Evolutionary conservation across 2,797 vertebrate species (phyloP), one percentile per base, ranked within the genome.

Genomic region (Crax fasciolata): DNA sequence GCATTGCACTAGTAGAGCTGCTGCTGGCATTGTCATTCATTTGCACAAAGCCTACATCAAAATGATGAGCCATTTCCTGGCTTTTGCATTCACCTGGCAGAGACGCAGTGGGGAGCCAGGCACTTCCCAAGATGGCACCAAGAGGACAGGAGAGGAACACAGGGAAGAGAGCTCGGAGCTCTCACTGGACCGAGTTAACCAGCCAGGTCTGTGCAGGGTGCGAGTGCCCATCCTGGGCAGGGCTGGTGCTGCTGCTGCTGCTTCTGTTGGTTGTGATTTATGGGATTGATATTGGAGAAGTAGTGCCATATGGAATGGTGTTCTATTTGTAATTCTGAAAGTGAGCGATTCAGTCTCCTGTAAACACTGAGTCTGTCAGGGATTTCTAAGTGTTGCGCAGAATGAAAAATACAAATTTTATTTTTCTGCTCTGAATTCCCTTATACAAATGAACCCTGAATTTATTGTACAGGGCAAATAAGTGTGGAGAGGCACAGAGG

Each of bases 301-400:
- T 48, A 39, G 61, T 3, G 3, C 93, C 89, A 91, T 84, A 83
- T 89, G 84, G 90, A 89, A 90, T 66, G 75, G 52, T 58, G 78
- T 28, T 92, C 58, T 93, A 62, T 90, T 90, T 93, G 90, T 94
- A 93, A 93, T 92, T 96, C 84, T 89, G 32, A 58, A 94, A 95
- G 71, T 90, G 90, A 93, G 74, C 57, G 61, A 93, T 94, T 87
- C 57, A 1, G 52, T 67, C 86, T 95, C 54, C 67, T 92, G 59
- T 70, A 94, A 94, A 78, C 88, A 86, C 80, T 48, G 77, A 86
- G 74, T 84, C 67, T 87, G 88, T 73, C 80, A 49, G 68, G 85
- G 90, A 84, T 76, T 90, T 96, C 44, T 51, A 62, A 93, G 81
- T 84, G 41, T 76, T 89, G 84, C 61, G 78, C 65, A 59, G 92